These are phyloP conservation scores for Petrolisthes cinctipes DNA, from an alignment of 2,888 invertebrate species.

Conservation along the genomic window DNA sequence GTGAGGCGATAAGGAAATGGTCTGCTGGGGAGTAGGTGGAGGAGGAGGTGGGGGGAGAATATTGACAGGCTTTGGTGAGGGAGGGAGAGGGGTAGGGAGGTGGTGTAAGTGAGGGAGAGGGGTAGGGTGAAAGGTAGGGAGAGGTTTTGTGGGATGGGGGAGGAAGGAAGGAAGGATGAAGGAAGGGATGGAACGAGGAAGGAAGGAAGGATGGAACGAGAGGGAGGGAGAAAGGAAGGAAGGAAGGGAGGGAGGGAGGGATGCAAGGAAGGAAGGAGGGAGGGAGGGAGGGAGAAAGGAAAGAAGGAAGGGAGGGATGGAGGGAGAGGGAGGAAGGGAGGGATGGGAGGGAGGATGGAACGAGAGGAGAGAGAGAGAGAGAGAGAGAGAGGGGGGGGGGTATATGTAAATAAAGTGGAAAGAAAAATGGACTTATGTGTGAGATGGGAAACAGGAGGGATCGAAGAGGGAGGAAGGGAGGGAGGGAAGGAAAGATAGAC, in stretches of 20 bases:
- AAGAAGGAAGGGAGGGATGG: neutral
- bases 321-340: neutral
- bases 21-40: neutral
- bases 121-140: neutral
- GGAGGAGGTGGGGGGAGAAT: neutral
- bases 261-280: neutral
- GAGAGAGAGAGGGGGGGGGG: no score
- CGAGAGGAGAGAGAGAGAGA: no score
- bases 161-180: neutral
- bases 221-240: no score
- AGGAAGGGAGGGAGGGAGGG: neutral
- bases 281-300: neutral
- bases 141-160: neutral
- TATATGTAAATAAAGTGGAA: no score
- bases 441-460: no score
- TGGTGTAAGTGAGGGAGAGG: neutral
- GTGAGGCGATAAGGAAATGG: neutral
- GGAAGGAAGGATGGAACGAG: no score
- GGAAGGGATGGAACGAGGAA: neutral
- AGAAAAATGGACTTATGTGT: no score
- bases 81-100: neutral
- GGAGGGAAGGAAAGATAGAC: no score
- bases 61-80: neutral
- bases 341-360: constrained; percentile 10
- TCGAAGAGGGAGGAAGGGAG: no score